Percentiles rank a stretch among this genome's conserved stretches.
These are phyloP conservation scores for Tragelaphus strepsiceros DNA, from an alignment of 2,113 vertebrate species.

Conservation along the genomic window DNA sequence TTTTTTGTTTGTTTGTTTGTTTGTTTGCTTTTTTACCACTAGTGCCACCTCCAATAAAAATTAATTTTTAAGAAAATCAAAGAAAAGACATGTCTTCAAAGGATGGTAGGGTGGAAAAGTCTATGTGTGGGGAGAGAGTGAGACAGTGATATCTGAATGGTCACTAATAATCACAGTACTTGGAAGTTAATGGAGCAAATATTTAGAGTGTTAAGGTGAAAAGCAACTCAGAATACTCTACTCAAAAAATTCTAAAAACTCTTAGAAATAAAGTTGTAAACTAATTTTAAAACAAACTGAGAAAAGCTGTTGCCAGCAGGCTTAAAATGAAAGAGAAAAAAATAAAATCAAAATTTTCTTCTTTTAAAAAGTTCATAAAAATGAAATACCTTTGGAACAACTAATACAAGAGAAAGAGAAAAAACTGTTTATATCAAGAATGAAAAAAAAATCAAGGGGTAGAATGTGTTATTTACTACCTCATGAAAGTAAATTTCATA, in stretches of 20 bases:
- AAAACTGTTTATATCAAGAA: background rate
- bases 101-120: background rate
- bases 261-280: background rate
- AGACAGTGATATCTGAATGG: background rate
- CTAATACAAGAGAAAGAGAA: background rate
- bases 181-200: background rate
- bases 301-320: background rate
- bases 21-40: background rate
- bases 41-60: background rate
- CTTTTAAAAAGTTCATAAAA: background rate
- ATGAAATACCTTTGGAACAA: background rate
- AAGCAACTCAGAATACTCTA: background rate
- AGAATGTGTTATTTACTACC: background rate
- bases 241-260: background rate
- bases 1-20: rapidly evolving
- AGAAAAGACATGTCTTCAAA: background rate
- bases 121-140: rapidly evolving
- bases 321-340: background rate
- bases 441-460: background rate
- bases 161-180: background rate
- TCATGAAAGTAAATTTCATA: background rate
- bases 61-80: background rate
- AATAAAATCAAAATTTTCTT: background rate
- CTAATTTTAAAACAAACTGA: background rate
- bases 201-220: background rate